Percentiles rank a stretch among this genome's conserved stretches.
Conservation (phyloP, 2,888 invertebrate species). For the Hirtodrosophila alboralis region DNA sequence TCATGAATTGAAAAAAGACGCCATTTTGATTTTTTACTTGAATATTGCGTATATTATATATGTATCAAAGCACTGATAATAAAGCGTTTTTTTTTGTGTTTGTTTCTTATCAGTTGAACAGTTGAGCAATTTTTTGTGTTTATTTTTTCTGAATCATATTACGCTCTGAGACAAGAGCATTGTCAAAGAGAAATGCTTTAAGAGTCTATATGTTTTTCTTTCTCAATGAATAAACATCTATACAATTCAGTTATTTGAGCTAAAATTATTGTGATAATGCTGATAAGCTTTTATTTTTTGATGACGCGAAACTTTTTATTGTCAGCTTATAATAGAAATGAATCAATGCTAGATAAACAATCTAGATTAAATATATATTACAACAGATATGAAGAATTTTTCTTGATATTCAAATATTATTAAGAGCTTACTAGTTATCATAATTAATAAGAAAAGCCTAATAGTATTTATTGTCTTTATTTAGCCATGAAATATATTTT, state of each 20-base stretch:
- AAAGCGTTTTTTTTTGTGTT: conserved; percentile 9
- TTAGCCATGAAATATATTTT: too few relatives aligned
- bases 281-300: conserved; percentile 14
- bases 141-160: conserved; percentile 28
- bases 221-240: conserved; percentile 14
- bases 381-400: too few relatives aligned
- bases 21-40: conserved; percentile 43
- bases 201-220: conserved; percentile 24
- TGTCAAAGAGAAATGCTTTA: conserved; percentile 13
- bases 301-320: conserved; percentile 10
- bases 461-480: too few relatives aligned
- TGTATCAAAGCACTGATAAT: conserved; percentile 32
- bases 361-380: too few relatives aligned
- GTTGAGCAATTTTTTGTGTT: conserved; percentile 22
- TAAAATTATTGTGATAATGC: background rate
- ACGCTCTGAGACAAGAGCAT: conserved; percentile 18
- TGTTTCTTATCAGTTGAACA: conserved; percentile 39
- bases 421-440: too few relatives aligned
- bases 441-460: too few relatives aligned
- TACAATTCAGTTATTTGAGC: conserved; percentile 10
- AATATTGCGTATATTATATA: background rate
- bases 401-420: too few relatives aligned
- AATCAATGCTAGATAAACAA: background rate
- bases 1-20: conserved; percentile 36
- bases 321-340: background rate